These are phyloP conservation scores for Aspiorhynchus laticeps DNA, from an alignment of 2,113 vertebrate genomes.

Conservation along the genomic window DNA sequence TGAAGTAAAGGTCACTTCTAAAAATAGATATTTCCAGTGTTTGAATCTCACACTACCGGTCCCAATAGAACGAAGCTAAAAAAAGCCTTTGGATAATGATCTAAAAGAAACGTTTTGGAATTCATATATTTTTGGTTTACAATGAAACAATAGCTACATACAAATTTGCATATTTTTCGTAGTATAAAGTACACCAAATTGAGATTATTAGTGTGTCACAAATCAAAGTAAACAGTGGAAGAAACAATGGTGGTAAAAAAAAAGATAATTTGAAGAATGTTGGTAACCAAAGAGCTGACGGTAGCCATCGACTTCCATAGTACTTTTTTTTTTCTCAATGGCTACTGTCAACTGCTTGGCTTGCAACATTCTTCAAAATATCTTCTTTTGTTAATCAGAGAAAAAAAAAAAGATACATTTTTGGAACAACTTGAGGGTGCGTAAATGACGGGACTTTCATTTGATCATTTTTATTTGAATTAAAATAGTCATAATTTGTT, in stretches of 20 bases:
- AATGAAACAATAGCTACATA: background rate
- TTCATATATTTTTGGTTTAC: background rate
- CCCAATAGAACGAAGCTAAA: background rate
- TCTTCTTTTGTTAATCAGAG: no score
- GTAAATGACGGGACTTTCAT: no score
- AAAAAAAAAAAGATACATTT: no score
- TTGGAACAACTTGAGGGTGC: no score
- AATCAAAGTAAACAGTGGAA: background rate
- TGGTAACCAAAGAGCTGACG: no score
- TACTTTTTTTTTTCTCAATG: no score
- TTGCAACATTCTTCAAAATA: no score
- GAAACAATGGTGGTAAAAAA: background rate
- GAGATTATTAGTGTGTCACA: background rate
- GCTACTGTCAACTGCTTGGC: no score
- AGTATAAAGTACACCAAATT: background rate
- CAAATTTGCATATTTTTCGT: background rate
- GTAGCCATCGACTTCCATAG: no score
- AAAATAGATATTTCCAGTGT: background rate
- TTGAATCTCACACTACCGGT: background rate
- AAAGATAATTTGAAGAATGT: no score
- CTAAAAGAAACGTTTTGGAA: background rate
- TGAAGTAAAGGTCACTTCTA: slow-evolving; percentile 10
- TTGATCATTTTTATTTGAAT: no score
- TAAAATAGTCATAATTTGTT: no score
- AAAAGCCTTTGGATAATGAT: background rate